Conservation (phyloP, 2,888 invertebrate genomes). For the Mallateleia sp. region DNA sequence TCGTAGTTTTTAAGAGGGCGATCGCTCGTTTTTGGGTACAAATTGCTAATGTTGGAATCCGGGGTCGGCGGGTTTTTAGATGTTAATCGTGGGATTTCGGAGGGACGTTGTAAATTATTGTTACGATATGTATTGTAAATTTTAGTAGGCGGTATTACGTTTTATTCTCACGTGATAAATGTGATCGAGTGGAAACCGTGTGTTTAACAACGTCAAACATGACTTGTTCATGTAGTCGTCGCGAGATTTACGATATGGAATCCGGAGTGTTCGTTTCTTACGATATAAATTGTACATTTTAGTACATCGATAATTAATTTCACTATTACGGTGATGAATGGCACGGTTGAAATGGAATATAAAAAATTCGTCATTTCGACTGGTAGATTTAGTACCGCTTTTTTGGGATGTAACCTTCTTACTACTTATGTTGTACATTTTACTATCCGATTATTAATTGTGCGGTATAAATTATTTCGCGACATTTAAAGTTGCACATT, state of each 20-base stretch:
- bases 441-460: too few relatives aligned
- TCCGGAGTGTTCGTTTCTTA: not conserved
- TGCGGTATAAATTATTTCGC: too few relatives aligned
- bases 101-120: not conserved
- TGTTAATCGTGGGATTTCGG: not conserved
- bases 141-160: not conserved
- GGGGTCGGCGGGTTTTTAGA: not conserved
- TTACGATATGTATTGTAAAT: not conserved
- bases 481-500: too few relatives aligned
- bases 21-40: not conserved
- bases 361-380: not conserved
- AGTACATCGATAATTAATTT: not conserved
- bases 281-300: not conserved
- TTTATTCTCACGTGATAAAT: not conserved
- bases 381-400: not conserved
- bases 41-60: not conserved
- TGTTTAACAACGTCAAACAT: too few relatives aligned
- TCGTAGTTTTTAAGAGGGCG: not conserved
- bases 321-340: not conserved
- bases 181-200: too few relatives aligned
- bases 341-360: not conserved
- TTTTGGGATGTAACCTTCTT: too few relatives aligned
- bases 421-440: too few relatives aligned
- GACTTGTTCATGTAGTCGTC: not conserved
- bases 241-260: not conserved